A percentile compares a stretch with the other conserved stretches of the same genome.
phyloP scores from a whole-genome alignment of 2,888 invertebrate genomes.

The Dusona sp. region DNA sequence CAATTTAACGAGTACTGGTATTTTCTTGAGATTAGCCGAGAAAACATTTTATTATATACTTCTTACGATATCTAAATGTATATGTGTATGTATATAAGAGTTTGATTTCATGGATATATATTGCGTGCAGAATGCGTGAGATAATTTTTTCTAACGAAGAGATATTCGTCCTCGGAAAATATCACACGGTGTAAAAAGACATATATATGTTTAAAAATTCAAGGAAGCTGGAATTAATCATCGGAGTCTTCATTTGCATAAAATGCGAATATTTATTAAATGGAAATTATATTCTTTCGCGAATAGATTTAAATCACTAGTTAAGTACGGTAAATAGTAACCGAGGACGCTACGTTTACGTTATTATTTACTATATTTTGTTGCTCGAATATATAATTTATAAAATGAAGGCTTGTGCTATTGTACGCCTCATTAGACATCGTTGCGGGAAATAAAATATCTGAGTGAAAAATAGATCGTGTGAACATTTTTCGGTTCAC shows the following conservation, averaged over 20 bases:
- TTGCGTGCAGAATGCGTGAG: constrained; percentile 50
- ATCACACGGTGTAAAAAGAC: constrained; percentile 50
- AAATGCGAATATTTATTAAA: not conserved
- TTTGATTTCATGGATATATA: not conserved
- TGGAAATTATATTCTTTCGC: constrained; percentile 18
- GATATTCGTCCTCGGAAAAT: constrained; percentile 47
- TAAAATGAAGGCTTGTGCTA: not conserved
- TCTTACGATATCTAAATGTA: not conserved
- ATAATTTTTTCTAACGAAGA: constrained; percentile 41
- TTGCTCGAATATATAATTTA: not conserved
- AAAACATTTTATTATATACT: constrained; percentile 55
- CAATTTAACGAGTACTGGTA: constrained; percentile 53
- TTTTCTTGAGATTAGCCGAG: constrained; percentile 64
- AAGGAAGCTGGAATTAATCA: constrained; percentile 54
- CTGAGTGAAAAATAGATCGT: not conserved
- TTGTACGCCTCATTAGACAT: not conserved
- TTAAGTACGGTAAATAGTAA: constrained; percentile 27
- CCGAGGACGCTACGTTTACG: constrained; percentile 24
- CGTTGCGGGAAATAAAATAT: not conserved
- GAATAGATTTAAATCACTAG: constrained; percentile 36
- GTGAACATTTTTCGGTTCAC: constrained; percentile 21
- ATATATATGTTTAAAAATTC: not conserved
- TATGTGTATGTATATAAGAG: constrained; percentile 15
- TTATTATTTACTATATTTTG: not conserved
- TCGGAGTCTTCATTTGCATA: constrained; percentile 1